These are phyloP conservation scores for Ecliptopera silaceata DNA, from an alignment of 2,888 invertebrate species.

Conservation along the genomic window DNA sequence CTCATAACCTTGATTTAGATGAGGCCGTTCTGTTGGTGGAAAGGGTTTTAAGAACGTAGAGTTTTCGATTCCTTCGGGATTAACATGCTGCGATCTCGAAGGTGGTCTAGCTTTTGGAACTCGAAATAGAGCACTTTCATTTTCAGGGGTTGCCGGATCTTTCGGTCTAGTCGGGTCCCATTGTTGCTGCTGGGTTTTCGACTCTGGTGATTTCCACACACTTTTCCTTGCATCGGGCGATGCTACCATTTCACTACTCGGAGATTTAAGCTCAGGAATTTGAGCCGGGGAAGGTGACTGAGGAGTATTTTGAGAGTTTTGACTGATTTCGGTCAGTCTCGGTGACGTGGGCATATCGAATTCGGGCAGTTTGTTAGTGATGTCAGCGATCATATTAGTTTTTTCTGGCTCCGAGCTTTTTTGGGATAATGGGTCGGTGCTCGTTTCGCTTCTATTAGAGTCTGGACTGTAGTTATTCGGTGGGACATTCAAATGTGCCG, in stretches of 20 bases:
- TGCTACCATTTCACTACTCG: conserved; percentile 58
- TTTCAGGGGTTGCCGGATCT: conserved; percentile 61
- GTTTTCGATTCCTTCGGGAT: conserved; percentile 74
- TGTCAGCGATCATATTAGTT: conserved; percentile 55
- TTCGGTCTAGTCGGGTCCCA: conserved; percentile 74
- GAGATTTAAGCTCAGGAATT: conserved; percentile 69
- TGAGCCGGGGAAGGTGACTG: conserved; percentile 69
- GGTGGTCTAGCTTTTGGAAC: conserved; percentile 86
- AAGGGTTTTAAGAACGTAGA: conserved; percentile 85
- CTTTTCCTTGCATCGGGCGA: conserved; percentile 63
- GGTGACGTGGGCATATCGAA: conserved; percentile 77
- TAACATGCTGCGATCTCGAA: conserved; percentile 80
- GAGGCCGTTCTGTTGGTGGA: conserved; percentile 80
- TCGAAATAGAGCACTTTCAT: conserved; percentile 83
- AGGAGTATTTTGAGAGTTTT: conserved; percentile 70
- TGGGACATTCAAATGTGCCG: conserved; percentile 78
- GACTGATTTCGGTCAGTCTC: conserved; percentile 71
- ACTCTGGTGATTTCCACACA: conserved; percentile 77
- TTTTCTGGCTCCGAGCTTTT: conserved; percentile 64
- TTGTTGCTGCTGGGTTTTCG: conserved; percentile 50
- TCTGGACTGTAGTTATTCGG: conserved; percentile 80
- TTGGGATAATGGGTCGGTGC: conserved; percentile 60
- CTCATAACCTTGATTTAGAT: conserved; percentile 69
- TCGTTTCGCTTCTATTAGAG: conserved; percentile 78
- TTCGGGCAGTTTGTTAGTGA: conserved; percentile 66